Evolutionary conservation across 2,113 vertebrate genomes (phyloP), one percentile per base, ranked within the genome.

Genomic region (Dromas ardeola): DNA sequence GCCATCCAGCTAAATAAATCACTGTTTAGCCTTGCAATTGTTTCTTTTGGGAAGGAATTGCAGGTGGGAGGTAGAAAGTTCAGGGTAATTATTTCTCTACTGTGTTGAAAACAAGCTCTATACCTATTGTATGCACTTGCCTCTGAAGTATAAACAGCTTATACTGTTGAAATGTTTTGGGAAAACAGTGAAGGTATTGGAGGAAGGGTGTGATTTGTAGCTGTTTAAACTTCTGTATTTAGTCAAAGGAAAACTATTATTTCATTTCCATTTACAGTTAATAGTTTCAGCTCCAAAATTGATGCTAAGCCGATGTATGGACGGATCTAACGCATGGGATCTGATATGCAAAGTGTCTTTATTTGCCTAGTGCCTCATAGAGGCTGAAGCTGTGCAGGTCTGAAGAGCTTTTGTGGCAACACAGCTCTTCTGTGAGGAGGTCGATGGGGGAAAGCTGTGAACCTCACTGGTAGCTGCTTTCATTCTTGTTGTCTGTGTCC

Each of bases 1-100:
- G 29, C 61, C 22, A 34, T 70, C 29, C 55, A 59, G 32, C 69
- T 86, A 73, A 49, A 49, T 61, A 61, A 89, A 76, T 91, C 70
- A 23, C 66, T 89, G 72, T 92, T 92, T 70, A 87, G 43, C 49
- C 50, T 94, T 82, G 70, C 65, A 61, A 32, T 93, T 94, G 91
- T 95, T 93, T 86, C 82, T 92, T 88, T 71, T 59, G 69, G 47
- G 82, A 52, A 88, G 56, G 58, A 86, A 80, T 58, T 90, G 74
- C 55, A 77, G 65, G 92, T 94, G 65, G 88, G 77, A 93, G 91
- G 86, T 95, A 76, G 92, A 88, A 95, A 95, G 91, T 94, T 95
- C 81, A 80, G 71, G 29, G 73, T 89, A 91, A 86, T 90, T 86
- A 79, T 66, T 94, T 90, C 83, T 81, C 56, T 72, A 0, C 56